Percentiles rank a stretch among this genome's conserved stretches.
Evolutionary conservation across 2,888 invertebrate genomes (phyloP).

Genomic region (Sphaerophoria taeniata): DNA sequence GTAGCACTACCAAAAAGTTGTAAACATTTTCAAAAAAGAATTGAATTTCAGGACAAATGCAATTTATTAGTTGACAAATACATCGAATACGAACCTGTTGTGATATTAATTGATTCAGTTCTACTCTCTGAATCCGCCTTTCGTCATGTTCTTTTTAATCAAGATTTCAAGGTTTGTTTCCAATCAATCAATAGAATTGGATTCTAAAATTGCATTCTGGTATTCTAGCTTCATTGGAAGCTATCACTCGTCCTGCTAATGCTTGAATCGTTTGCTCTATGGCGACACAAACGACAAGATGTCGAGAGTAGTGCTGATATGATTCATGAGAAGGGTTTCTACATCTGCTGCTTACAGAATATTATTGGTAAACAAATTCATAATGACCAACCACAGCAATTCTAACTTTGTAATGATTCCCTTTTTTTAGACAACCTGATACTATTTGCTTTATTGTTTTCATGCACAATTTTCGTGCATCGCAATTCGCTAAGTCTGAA

Average conservation of each 20-base stretch:
- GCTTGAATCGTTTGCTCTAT: constrained; percentile 91
- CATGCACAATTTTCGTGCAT: constrained; percentile 31
- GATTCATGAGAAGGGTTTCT: constrained; percentile 86
- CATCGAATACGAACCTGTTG: constrained; percentile 94
- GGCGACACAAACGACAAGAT: constrained; percentile 82
- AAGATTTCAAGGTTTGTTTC: constrained; percentile 87
- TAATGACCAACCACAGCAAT: not conserved
- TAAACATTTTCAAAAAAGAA: not conserved
- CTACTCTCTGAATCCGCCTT: constrained; percentile 92
- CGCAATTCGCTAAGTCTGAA: not conserved
- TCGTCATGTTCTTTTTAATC: constrained; percentile 93
- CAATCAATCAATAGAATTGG: constrained; percentile 83
- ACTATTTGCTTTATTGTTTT: constrained; percentile 39
- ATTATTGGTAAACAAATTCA: constrained; percentile 77
- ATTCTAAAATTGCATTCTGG: not conserved
- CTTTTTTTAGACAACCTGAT: constrained; percentile 53
- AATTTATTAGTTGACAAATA: constrained; percentile 92
- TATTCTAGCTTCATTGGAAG: constrained; percentile 88
- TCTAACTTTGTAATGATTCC: not conserved
- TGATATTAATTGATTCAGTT: constrained; percentile 93
- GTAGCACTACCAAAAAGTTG: constrained; percentile 77
- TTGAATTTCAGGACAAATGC: constrained; percentile 87
- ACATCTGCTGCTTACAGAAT: constrained; percentile 84
- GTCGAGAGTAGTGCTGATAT: constrained; percentile 81
- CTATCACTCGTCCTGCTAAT: constrained; percentile 90